A percentile compares a stretch with the other conserved stretches of the same genome.
These are phyloP conservation scores for Heliconius himera DNA, from an alignment of 1,140 invertebrate species.

Conservation along the genomic window DNA sequence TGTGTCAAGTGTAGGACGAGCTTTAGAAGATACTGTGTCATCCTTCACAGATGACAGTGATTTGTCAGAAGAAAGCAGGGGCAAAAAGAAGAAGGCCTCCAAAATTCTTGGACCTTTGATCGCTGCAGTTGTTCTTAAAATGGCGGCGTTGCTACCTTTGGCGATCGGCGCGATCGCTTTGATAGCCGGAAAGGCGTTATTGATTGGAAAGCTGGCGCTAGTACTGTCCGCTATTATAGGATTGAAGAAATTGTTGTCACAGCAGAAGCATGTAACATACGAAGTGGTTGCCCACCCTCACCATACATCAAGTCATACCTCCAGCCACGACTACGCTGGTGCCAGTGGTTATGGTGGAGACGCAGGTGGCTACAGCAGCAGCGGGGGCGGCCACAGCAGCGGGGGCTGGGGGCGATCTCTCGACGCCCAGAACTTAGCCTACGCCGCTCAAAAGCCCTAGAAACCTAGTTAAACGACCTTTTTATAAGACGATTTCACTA, in stretches of 20 bases:
- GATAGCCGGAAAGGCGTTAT: constrained; percentile 91
- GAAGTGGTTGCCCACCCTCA: constrained; percentile 92
- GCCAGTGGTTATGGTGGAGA: constrained; percentile 79
- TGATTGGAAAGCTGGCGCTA: constrained; percentile 92
- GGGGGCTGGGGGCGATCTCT: constrained; percentile 87
- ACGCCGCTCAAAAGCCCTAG: constrained; percentile 86
- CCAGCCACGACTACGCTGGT: constrained; percentile 84
- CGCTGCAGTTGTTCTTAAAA: constrained; percentile 88
- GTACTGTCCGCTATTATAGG: constrained; percentile 91
- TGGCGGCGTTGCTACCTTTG: constrained; percentile 88
- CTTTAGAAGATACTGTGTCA: constrained; percentile 87
- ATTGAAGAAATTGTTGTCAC: constrained; percentile 88
- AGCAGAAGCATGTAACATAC: constrained; percentile 92
- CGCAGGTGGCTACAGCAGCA: constrained; percentile 81
- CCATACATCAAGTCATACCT: constrained; percentile 85
- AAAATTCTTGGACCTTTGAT: constrained; percentile 90
- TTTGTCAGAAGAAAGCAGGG: constrained; percentile 85
- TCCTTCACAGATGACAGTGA: constrained; percentile 83
- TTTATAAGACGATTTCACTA: constrained; percentile 67
- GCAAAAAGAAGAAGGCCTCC: constrained; percentile 91
- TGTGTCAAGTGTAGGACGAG: constrained; percentile 88
- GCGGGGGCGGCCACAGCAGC: constrained; percentile 71
- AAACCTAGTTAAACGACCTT: constrained; percentile 60
- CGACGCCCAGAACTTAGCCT: constrained; percentile 88
- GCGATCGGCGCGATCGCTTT: constrained; percentile 90